Base-by-base conservation (phyloP, 1,140 invertebrate genomes). In the Thereuonema tuberculata region DNA sequence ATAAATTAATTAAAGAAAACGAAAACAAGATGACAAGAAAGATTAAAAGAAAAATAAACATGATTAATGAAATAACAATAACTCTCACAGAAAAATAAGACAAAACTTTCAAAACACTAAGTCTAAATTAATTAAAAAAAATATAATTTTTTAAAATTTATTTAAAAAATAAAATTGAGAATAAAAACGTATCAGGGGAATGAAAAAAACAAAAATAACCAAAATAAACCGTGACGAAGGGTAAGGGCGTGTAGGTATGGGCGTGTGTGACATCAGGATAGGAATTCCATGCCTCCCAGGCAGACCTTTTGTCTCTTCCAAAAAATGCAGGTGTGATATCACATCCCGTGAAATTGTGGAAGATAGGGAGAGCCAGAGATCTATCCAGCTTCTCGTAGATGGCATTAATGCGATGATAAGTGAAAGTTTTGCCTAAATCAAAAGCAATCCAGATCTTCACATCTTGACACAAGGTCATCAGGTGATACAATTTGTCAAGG, bases 321-420 rank as follows among this genome's bases (percentile, higher is more conserved):
- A 60, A 31, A 26, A 60, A 58, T 25, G 27, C 49, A 26, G 49
- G 53, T 17, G 50, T 27, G n/a, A 48, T 60, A 23, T 58, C 56
- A 50, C 37, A 61, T 27, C 37, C 43, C 29, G 60, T 61, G 48
- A 58, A 52, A 24, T 47, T 28, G 43, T 61, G 56, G 56, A 61
- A 58, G 17, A 61, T 26, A 31, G 56, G 60, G 2, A 61, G 31
- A 46, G 56, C 56, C 20, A 55, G 47, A n/a, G 46, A 61, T 28
- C 23, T 43, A 43, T n/a, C 37, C 37, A 43, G 37, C 37, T 43
- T 43, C 9, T n/a, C 9, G 9, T 43, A 43, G 37, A 43, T 43
- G n/a, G n/a, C 37, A 43, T 43, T 43, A 43, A 43, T n/a, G n/a
- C n/a, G n/a, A 43, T n/a, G 37, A 12, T 43, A 43, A 43, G 37